Conservation (phyloP, 2,888 invertebrate species). For the Steinernema hermaphroditum region DNA sequence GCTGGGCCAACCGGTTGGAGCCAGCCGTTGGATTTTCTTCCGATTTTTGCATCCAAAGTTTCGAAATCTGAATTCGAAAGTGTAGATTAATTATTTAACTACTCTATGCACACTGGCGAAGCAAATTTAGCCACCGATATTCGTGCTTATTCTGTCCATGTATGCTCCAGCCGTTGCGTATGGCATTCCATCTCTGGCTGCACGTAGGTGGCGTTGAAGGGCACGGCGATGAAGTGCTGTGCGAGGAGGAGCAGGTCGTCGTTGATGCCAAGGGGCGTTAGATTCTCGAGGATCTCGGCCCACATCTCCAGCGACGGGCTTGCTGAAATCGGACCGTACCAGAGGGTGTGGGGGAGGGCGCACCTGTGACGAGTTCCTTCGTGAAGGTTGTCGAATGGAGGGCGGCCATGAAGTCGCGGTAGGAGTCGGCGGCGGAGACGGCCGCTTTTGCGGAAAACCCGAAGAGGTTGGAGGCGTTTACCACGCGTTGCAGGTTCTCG, state of each 20-base stretch:
- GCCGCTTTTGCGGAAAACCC: background rate
- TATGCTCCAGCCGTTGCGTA: too few species aligned
- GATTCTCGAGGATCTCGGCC: background rate
- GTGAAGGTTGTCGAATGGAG: background rate
- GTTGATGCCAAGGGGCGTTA: background rate
- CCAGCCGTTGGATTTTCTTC: too few species aligned
- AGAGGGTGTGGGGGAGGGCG: too few species aligned
- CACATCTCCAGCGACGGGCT: background rate
- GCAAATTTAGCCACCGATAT: too few species aligned
- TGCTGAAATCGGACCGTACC: background rate
- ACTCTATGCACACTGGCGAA: too few species aligned
- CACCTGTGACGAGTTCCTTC: too few species aligned
- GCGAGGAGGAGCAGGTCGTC: background rate
- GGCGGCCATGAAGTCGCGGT: background rate
- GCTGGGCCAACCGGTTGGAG: too few species aligned
- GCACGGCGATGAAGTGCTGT: background rate
- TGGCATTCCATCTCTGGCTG: too few species aligned
- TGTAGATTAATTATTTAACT: too few species aligned
- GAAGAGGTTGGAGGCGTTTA: background rate
- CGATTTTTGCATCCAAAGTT: too few species aligned
- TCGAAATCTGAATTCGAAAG: too few species aligned
- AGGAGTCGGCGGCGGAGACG: background rate
- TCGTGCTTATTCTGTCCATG: too few species aligned
- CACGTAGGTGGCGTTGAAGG: slow-evolving; percentile 2
- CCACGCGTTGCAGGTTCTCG: background rate